Percentiles rank a stretch among this genome's conserved stretches.
Evolutionary conservation across 2,888 invertebrate genomes (phyloP).

Genomic region (Poecilobothrus nobilitatus): DNA sequence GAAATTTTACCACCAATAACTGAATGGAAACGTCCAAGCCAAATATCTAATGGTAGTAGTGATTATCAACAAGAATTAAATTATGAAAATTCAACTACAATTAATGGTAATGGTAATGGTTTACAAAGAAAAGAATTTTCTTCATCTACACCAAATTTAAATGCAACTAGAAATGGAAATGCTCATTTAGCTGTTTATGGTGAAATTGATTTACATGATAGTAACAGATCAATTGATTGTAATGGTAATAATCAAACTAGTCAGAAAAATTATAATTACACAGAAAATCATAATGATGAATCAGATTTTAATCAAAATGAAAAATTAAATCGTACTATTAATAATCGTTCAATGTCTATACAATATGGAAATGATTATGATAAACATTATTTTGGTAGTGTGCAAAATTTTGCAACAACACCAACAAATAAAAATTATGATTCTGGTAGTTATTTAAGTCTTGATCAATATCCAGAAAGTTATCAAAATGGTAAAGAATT

Average conservation of each 20-base stretch:
- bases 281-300: neutral
- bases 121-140: slow-evolving; percentile 35
- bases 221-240: slow-evolving; percentile 31
- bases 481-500: slow-evolving; percentile 17
- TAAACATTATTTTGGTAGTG: slow-evolving; percentile 21
- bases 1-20: slow-evolving; percentile 23
- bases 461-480: neutral
- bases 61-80: neutral
- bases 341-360: slow-evolving; percentile 21
- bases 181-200: neutral
- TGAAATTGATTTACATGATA: slow-evolving; percentile 23
- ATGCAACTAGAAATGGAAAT: neutral
- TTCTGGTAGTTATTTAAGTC: slow-evolving; percentile 14
- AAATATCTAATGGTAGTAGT: slow-evolving; percentile 12
- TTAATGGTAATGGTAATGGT: neutral
- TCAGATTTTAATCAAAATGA: slow-evolving; percentile 8
- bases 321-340: slow-evolving; percentile 21
- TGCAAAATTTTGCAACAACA: slow-evolving; percentile 20
- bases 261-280: slow-evolving; percentile 22
- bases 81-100: neutral
- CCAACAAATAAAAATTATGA: neutral
- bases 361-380: slow-evolving; percentile 20
- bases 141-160: slow-evolving; percentile 40
- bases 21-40: slow-evolving; percentile 19
- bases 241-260: slow-evolving; percentile 33